These are phyloP conservation scores for Percopsis transmontana DNA, from an alignment of 2,113 vertebrate genomes.

Conservation along the genomic window DNA sequence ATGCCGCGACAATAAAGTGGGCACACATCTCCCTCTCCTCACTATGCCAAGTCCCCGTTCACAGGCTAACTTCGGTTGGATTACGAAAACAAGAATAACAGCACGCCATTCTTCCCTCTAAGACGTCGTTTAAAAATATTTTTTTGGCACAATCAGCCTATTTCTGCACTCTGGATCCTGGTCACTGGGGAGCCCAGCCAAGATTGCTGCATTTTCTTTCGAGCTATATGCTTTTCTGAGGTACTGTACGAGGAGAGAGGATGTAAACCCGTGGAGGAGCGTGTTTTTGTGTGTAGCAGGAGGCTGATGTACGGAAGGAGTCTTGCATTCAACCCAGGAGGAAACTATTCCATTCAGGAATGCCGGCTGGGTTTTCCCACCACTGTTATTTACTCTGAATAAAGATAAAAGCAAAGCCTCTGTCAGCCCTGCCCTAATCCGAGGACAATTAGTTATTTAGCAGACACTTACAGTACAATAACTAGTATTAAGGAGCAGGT, in stretches of 20 bases:
- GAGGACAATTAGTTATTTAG: slow-evolving; percentile 46
- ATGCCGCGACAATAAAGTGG: slow-evolving; percentile 61
- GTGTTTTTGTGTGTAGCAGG: slow-evolving; percentile 57
- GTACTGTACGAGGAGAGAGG: slow-evolving; percentile 38
- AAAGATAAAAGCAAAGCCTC: slow-evolving; percentile 49
- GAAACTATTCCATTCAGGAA: slow-evolving; percentile 50
- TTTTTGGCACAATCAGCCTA: slow-evolving; percentile 64
- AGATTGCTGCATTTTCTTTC: slow-evolving; percentile 61
- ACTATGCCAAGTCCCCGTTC: slow-evolving; percentile 46
- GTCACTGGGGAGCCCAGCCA: slow-evolving; percentile 59
- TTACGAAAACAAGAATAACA: slow-evolving; percentile 61
- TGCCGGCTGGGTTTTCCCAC: slow-evolving; percentile 42
- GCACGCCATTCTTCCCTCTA: slow-evolving; percentile 64
- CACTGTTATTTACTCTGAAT: slow-evolving; percentile 39
- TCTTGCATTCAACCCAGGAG: slow-evolving; percentile 62
- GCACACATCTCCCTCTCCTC: slow-evolving; percentile 56
- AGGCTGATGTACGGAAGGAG: slow-evolving; percentile 67
- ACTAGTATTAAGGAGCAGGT: too few species aligned
- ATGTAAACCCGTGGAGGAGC: slow-evolving; percentile 51
- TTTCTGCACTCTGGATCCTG: slow-evolving; percentile 52
- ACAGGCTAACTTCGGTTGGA: slow-evolving; percentile 32
- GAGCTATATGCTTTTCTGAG: slow-evolving; percentile 23
- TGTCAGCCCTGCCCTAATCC: slow-evolving; percentile 62
- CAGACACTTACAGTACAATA: too few species aligned
- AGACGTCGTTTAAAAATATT: slow-evolving; percentile 29